Conservation (phyloP, 1,140 invertebrate species). For the Lanistes nyassanus region DNA sequence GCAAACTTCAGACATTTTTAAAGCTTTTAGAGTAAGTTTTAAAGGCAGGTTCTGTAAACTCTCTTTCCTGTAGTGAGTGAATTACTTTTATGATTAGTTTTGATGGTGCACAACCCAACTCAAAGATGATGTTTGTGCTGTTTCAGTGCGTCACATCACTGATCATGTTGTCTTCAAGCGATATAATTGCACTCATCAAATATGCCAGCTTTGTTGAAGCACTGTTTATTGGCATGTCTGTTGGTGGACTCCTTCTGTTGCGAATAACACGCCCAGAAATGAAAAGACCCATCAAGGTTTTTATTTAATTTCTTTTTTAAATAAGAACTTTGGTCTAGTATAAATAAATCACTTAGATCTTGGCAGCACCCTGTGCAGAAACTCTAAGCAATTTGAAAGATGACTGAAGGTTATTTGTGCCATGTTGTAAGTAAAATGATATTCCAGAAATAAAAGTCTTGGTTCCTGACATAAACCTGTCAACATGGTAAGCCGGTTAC, state of each 20-base stretch:
- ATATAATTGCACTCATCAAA: conserved; percentile 92
- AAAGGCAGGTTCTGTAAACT: not conserved
- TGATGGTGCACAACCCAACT: not conserved
- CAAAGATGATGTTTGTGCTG: not conserved
- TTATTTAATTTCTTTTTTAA: not conserved
- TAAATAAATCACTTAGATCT: no score
- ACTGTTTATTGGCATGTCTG: conserved; percentile 89
- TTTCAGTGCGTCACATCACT: conserved; percentile 77
- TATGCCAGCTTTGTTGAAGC: conserved; percentile 94
- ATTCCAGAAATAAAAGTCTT: no score
- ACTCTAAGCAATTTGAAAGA: no score
- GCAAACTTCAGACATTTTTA: no score
- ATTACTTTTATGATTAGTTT: not conserved
- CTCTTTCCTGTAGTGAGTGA: not conserved
- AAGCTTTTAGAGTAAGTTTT: no score
- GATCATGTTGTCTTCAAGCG: conserved; percentile 84
- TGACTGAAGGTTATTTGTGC: no score
- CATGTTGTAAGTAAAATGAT: no score
- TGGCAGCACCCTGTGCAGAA: no score
- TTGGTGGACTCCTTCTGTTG: conserved; percentile 87
- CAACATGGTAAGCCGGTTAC: no score
- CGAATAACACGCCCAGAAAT: conserved; percentile 82
- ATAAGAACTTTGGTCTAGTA: not conserved
- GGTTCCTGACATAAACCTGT: no score
- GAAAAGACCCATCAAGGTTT: conserved; percentile 87